A percentile compares a stretch with the other conserved stretches of the same genome.
phyloP scores from a whole-genome alignment of 2,888 invertebrate species.

The Artemia sp. region DNA sequence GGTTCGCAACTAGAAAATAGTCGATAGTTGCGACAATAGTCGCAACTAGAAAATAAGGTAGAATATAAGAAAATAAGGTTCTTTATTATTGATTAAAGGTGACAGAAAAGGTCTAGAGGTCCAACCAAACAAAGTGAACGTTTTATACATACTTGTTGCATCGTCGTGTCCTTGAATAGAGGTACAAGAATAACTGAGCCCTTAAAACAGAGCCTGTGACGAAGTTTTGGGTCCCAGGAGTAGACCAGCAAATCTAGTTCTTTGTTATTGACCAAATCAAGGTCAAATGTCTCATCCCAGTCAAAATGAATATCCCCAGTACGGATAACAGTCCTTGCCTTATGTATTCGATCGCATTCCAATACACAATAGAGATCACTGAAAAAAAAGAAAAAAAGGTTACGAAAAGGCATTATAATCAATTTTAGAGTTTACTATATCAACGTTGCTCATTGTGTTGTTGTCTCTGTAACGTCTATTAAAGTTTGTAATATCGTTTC shows the following conservation, averaged over 20 bases:
- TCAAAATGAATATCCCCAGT: constrained; percentile 92
- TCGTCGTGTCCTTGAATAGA: constrained; percentile 54
- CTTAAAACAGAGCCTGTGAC: constrained; percentile 87
- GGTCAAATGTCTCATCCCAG: constrained; percentile 97
- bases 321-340: constrained; percentile 85
- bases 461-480: too few species aligned
- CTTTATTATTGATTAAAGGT: too few species aligned
- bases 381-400: constrained; percentile 32
- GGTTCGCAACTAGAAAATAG: too few species aligned
- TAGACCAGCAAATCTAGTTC: constrained; percentile 91
- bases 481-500: too few species aligned
- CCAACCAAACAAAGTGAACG: neutral
- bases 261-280: constrained; percentile 83
- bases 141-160: constrained; percentile 44
- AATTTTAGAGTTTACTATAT: too few species aligned
- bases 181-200: constrained; percentile 71
- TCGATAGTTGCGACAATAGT: too few species aligned
- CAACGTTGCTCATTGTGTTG: too few species aligned
- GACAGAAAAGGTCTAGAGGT: too few species aligned
- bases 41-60: too few species aligned
- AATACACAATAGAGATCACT: constrained; percentile 92
- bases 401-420: constrained; percentile 13
- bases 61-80: too few species aligned
- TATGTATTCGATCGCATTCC: constrained; percentile 89
- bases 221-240: constrained; percentile 96